Base-by-base conservation (phyloP, 2,888 invertebrate species). In the Oxyteleia sp. region DNA sequence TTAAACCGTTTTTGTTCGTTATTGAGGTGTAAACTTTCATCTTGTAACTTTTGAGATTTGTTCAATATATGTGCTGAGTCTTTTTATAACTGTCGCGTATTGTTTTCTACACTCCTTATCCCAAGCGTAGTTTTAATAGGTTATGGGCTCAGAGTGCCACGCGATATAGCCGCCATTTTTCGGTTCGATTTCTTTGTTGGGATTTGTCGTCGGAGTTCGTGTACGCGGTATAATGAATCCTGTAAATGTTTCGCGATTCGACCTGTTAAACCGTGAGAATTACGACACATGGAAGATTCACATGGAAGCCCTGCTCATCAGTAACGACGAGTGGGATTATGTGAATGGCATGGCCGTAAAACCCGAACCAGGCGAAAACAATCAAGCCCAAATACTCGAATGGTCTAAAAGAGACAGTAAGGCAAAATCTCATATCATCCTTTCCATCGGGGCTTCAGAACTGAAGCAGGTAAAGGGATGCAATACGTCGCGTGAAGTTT, bases 211-310 rank as follows among this genome's bases (percentile, higher is more conserved):
- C n/a, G n/a, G n/a, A n/a, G n/a, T n/a, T n/a, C n/a, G n/a, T n/a
- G n/a, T n/a, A n/a, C n/a, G n/a, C n/a, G n/a, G n/a, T 26, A 26
- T 26, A 47, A 47, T 20, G 20, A 53, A n/a, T 32, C 4, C 32
- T 8, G 32, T 32, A 10, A 4, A 41, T 7, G 20, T 38, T 13
- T 16, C 20, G 38, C 68, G 68, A 11, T 15, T 68, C 5, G 68
- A 68, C 18, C 23, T 10, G 13, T 13, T 68, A 10, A 55, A 43
- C 8, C 41, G 45, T 4, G 55, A 55, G 2, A 68, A 68, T 16
- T 68, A 68, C 13, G 55, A 68, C 45, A 43, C 53, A 35, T 66
- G 66, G 51, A 53, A 41, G 7, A 53, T 66, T 8, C 53, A 18
- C n/a, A 68, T 43, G 55, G 32, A 68, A 55, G 68, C 68, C 4